Evolutionary conservation across 2,113 vertebrate species (phyloP).

Genomic region (Noturus placidus): DNA sequence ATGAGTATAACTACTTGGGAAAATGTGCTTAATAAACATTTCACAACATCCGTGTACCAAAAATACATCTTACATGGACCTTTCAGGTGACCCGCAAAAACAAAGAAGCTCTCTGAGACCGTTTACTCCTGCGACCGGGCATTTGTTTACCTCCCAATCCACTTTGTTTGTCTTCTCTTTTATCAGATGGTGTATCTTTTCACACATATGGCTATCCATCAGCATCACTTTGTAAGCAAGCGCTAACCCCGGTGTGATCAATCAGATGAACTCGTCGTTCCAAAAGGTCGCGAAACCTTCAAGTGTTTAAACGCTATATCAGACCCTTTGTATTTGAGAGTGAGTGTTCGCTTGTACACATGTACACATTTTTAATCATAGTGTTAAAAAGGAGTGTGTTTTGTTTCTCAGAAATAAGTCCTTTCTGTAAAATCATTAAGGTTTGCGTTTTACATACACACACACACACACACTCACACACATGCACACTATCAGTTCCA

Average conservation of each 20-base stretch:
- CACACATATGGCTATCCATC: slow-evolving; percentile 57
- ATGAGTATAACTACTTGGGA: not conserved
- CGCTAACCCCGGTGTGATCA: slow-evolving; percentile 46
- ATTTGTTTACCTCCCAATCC: slow-evolving; percentile 66
- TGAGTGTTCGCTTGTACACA: not conserved
- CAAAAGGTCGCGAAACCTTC: not conserved
- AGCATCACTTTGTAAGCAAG: slow-evolving; percentile 58
- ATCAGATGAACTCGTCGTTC: slow-evolving; percentile 10
- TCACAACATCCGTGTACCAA: not conserved
- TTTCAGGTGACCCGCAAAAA: slow-evolving; percentile 20
- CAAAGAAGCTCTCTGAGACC: slow-evolving; percentile 21
- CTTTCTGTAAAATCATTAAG: not conserved
- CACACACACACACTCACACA: slow-evolving; percentile 21
- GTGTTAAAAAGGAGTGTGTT: not conserved
- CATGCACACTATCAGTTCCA: slow-evolving; percentile 6
- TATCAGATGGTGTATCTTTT: slow-evolving; percentile 60
- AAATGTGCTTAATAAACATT: slow-evolving; percentile 8
- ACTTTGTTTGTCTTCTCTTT: slow-evolving; percentile 50
- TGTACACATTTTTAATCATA: not conserved
- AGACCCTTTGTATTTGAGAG: not conserved
- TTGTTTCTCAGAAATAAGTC: not conserved
- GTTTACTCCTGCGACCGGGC: slow-evolving; percentile 36
- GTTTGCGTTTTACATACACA: slow-evolving; percentile 13
- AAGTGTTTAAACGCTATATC: not conserved
- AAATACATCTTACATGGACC: not conserved